Conservation (phyloP, 2,888 invertebrate genomes). For the Scaptomyza flava region DNA sequence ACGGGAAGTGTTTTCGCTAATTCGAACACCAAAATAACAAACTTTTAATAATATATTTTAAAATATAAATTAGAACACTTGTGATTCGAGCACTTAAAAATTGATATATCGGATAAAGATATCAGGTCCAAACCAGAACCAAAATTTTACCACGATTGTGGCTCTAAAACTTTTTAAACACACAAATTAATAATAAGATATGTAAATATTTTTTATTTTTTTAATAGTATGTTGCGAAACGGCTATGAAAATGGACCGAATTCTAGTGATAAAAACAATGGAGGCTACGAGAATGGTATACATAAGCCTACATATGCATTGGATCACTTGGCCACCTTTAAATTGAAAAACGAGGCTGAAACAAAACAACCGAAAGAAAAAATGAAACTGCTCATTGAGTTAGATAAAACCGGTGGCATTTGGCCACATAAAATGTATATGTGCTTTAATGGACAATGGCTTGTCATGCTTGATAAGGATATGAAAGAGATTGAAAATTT, state of each 20-base stretch:
- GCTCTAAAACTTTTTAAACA: no score
- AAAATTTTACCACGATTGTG: not conserved
- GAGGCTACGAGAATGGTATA: slow-evolving; percentile 37
- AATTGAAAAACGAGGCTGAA: slow-evolving; percentile 94
- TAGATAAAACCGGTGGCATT: slow-evolving; percentile 97
- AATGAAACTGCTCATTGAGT: slow-evolving; percentile 94
- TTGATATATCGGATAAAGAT: not conserved
- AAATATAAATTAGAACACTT: no score
- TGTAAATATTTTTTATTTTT: not conserved
- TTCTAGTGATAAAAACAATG: slow-evolving; percentile 37
- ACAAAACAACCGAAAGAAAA: slow-evolving; percentile 95
- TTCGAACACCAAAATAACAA: not conserved
- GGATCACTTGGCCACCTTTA: slow-evolving; percentile 99
- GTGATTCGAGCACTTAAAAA: no score
- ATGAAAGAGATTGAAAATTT: slow-evolving; percentile 98
- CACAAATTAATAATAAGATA: not conserved
- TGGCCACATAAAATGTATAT: slow-evolving; percentile 99
- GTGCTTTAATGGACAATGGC: slow-evolving; percentile 93
- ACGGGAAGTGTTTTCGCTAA: not conserved
- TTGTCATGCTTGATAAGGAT: slow-evolving; percentile 96
- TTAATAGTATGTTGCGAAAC: slow-evolving; percentile 68
- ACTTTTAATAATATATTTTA: not conserved
- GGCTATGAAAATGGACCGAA: slow-evolving; percentile 69
- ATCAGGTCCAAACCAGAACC: not conserved
- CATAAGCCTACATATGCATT: slow-evolving; percentile 92